Conservation (phyloP, 2,888 invertebrate species). For the Exephanes ischioxanthus region DNA sequence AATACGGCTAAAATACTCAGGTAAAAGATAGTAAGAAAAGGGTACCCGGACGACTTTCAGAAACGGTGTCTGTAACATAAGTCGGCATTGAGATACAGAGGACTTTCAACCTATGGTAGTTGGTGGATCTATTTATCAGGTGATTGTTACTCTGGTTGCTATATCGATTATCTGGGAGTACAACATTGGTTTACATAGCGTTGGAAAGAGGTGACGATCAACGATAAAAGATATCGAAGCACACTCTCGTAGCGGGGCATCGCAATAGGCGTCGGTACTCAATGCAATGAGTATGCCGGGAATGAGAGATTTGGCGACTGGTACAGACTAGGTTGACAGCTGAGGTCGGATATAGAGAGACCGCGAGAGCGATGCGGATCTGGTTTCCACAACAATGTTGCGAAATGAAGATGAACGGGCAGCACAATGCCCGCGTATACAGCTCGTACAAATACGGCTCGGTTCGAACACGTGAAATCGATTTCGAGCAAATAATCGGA, state of each 20-base stretch:
- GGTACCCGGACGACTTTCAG: too few species aligned
- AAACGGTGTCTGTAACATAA: too few species aligned
- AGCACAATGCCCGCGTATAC: slow-evolving; percentile 75
- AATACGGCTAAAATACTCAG: too few species aligned
- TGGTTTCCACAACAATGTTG: slow-evolving; percentile 68
- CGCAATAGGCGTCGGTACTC: slow-evolving; percentile 31
- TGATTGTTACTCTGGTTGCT: not conserved
- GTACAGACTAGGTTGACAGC: slow-evolving; percentile 17
- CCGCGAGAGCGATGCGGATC: slow-evolving; percentile 65
- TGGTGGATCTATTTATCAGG: not conserved
- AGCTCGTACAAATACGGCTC: slow-evolving; percentile 76
- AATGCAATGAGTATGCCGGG: slow-evolving; percentile 24
- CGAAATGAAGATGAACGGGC: slow-evolving; percentile 73
- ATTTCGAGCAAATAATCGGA: slow-evolving; percentile 84
- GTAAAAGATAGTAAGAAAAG: too few species aligned
- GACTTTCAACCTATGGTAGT: too few species aligned
- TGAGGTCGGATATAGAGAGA: slow-evolving; percentile 57
- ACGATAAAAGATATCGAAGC: slow-evolving; percentile 40
- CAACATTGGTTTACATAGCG: not conserved
- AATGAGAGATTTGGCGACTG: slow-evolving; percentile 8
- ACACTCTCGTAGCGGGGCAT: slow-evolving; percentile 5
- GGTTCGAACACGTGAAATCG: slow-evolving; percentile 83
- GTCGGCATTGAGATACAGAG: too few species aligned
- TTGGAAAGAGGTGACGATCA: slow-evolving; percentile 21
- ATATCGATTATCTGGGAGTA: not conserved